Evolutionary conservation across 2,888 invertebrate species (phyloP).

Genomic region (Ormyrus pomaceus): DNA sequence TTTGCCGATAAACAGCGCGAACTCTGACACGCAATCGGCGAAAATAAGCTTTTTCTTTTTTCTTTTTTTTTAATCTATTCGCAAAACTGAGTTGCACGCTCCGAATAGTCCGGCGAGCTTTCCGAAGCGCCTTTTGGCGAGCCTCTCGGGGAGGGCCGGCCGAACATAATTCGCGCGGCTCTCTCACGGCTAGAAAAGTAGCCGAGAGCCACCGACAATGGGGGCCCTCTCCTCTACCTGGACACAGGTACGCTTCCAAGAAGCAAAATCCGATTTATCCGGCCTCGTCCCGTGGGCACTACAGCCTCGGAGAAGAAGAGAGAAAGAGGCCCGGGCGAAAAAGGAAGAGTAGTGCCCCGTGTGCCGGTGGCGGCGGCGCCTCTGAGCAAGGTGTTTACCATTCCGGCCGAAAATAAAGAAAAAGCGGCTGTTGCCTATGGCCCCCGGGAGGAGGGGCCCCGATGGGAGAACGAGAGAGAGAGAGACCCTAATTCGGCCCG

Average conservation of each 20-base stretch:
- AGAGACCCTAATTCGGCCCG: neutral
- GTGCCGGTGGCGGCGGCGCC: conserved; percentile 66
- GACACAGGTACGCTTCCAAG: conserved; percentile 64
- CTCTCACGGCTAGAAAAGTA: neutral
- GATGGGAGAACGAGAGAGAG: conserved; percentile 4
- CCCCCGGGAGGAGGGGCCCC: neutral
- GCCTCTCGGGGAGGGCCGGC: neutral
- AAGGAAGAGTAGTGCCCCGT: conserved; percentile 30
- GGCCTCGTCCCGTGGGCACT: conserved; percentile 62
- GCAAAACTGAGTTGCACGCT: too few species aligned
- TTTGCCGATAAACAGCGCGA: too few species aligned
- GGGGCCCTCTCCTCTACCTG: conserved; percentile 60
- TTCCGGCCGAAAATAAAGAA: conserved; percentile 61
- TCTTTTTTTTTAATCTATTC: too few species aligned
- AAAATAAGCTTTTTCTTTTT: too few species aligned
- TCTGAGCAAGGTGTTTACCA: conserved; percentile 74
- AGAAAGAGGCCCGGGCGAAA: conserved; percentile 23
- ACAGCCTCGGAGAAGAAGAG: conserved; percentile 59
- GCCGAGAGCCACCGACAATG: too few species aligned
- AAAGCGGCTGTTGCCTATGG: conserved; percentile 10
- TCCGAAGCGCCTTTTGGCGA: neutral
- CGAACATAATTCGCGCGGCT: conserved; percentile 35
- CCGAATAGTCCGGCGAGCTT: neutral
- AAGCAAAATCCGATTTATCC: conserved; percentile 71
- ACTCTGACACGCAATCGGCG: too few species aligned